phyloP scores from a whole-genome alignment of 2,888 invertebrate species.

The Pycnomerus fuliginosus region DNA sequence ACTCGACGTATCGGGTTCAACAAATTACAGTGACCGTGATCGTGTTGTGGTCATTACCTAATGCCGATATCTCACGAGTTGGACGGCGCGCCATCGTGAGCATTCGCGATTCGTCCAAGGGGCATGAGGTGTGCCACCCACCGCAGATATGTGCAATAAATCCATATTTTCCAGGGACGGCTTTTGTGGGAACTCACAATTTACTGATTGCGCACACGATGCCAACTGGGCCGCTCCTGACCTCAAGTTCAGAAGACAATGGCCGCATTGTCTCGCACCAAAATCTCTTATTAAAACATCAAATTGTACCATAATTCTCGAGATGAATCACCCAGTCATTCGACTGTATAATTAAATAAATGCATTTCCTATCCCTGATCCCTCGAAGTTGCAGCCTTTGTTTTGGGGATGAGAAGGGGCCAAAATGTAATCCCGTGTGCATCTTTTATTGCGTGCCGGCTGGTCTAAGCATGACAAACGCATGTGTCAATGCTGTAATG shows the following conservation, averaged over 20 bases:
- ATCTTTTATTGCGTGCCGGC: slow-evolving; percentile 43
- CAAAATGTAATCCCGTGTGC: slow-evolving; percentile 33
- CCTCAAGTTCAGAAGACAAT: slow-evolving; percentile 43
- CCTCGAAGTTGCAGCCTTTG: slow-evolving; percentile 13
- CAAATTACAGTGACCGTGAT: slow-evolving; percentile 51
- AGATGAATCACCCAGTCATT: slow-evolving; percentile 20
- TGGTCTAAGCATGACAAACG: slow-evolving; percentile 42
- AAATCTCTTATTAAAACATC: slow-evolving; percentile 40
- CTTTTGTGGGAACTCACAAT: slow-evolving; percentile 44
- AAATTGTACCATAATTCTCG: too few species aligned
- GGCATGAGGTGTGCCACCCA: slow-evolving; percentile 52
- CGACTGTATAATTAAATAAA: slow-evolving; percentile 34
- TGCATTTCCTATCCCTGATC: slow-evolving; percentile 28
- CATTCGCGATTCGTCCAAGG: slow-evolving; percentile 38
- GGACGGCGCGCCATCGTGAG: slow-evolving; percentile 35
- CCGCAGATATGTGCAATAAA: slow-evolving; percentile 50
- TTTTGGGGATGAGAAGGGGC: slow-evolving; percentile 20
- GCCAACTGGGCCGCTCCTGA: slow-evolving; percentile 30
- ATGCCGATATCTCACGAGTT: slow-evolving; percentile 49
- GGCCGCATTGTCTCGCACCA: slow-evolving; percentile 44
- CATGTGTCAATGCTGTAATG: slow-evolving; percentile 47
- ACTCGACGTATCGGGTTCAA: slow-evolving; percentile 48
- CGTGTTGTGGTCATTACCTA: slow-evolving; percentile 50
- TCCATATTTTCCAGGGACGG: slow-evolving; percentile 46
- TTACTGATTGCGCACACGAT: slow-evolving; percentile 33